Evolutionary conservation across 1,140 invertebrate species (phyloP), one percentile per base, ranked within the genome.

Genomic region (Drosophila sp.): DNA sequence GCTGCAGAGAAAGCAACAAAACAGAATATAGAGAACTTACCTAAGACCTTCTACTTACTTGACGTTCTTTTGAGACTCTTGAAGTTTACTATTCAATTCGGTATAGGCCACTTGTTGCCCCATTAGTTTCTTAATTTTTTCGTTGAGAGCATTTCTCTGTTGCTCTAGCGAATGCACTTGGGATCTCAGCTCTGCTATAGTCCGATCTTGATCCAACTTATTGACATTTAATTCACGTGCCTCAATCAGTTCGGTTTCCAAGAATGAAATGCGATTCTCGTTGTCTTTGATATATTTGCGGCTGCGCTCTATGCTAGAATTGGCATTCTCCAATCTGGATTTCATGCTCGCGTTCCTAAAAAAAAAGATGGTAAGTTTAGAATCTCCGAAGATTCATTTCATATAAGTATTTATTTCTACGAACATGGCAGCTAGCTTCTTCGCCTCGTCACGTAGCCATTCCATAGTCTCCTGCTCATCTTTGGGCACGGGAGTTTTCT

Each of bases 101-200:
- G 56, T 44, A 3, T 25, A 35, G 4, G 35, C 47, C 1, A 7
- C 8, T 1, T 44, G 35, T 17, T 66, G 56, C 1, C 35, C 60
- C 1, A 50, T 1, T 0, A 55, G 10, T 23, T 30, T 35, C 4
- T 7, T 44, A 0, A 55, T 7, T 7, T 70, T 41, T 4, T 38
- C 35, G 3, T 44, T 30, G 1, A 70, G 3, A 8, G 44, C 8
- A 1, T n/a, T 25, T 11, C 38, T 41, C 3, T 66, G 61, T 2
- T 74, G 68, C 44, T 44, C 72, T 0, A 69, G 8, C 2, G 58
- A 32, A 7, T 33, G 27, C 2, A 75, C 6, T n/a, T 79, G 55
- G 7, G 17, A 0, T 11, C 44, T 64, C 4, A 79, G 41, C 4
- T 69, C 60, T 10, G 35, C 11, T 1, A 76, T 60, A 1, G 47